These are phyloP conservation scores for Neotragus moschatus DNA, from an alignment of 2,113 vertebrate genomes.

Conservation along the genomic window DNA sequence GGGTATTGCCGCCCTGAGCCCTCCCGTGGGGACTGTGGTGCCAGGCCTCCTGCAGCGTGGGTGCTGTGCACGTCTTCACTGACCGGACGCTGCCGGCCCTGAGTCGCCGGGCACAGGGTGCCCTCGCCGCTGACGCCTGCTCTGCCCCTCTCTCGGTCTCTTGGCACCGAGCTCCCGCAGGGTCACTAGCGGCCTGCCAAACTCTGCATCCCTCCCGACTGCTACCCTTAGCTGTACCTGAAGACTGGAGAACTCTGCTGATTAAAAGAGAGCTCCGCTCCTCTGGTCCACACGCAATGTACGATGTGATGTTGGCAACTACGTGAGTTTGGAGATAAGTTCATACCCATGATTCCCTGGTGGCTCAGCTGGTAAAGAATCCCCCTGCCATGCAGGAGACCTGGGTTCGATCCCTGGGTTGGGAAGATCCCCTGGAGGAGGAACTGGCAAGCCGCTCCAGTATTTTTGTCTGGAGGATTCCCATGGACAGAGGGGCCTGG, in stretches of 20 bases:
- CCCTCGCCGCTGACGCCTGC: rapidly evolving
- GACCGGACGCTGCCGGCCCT: rapidly evolving
- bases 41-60: rapidly evolving
- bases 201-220: rapidly evolving
- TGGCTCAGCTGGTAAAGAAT: not conserved
- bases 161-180: rapidly evolving
- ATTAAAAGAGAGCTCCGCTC: not conserved
- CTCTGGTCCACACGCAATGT: not conserved
- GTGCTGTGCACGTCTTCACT: rapidly evolving
- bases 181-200: not conserved
- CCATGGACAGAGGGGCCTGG: not conserved
- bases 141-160: not conserved
- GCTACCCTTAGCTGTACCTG: rapidly evolving
- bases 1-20: rapidly evolving
- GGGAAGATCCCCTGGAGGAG: not conserved
- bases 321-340: not conserved
- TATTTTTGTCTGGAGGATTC: not conserved
- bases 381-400: not conserved
- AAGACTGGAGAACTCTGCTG: not conserved
- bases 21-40: rapidly evolving
- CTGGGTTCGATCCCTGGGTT: not conserved
- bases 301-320: not conserved
- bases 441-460: not conserved
- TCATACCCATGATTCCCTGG: not conserved
- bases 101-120: rapidly evolving